phyloP scores from a whole-genome alignment of 92 coral and sea anemone genomes.

The Zoanthus sansibaricus region DNA sequence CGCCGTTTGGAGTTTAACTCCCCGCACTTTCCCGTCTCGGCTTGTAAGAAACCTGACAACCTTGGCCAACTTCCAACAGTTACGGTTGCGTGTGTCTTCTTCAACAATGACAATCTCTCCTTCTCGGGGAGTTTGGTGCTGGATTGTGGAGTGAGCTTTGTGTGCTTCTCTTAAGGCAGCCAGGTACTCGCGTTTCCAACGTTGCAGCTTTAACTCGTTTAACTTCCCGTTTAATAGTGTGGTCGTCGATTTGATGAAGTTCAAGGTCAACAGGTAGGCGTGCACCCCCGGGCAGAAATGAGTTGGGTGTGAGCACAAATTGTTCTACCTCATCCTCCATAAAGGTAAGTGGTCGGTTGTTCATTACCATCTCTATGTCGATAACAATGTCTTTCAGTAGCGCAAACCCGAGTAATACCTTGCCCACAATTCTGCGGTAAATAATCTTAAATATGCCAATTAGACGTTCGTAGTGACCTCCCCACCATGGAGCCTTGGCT shows the following conservation, averaged over 20 bases:
- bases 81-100: not conserved
- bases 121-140: not conserved
- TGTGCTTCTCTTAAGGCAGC: not conserved
- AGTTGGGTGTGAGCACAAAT: conserved; percentile 1
- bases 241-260: not conserved
- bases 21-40: conserved; percentile 10
- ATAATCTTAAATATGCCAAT: not conserved
- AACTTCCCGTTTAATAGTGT: not conserved
- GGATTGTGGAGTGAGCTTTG: not conserved
- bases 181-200: not conserved
- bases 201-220: not conserved
- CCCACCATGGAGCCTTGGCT: conserved; percentile 29
- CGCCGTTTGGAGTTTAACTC: not conserved
- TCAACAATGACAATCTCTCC: not conserved
- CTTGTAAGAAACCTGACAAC: conserved; percentile 4
- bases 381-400: not conserved
- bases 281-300: conserved; percentile 13
- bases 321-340: not conserved
- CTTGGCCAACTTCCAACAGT: not conserved
- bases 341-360: not conserved
- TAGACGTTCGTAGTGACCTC: conserved; percentile 4
- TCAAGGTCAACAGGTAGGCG: conserved; percentile 4
- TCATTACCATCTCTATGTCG: conserved; percentile 17
- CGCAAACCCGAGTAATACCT: not conserved
- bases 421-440: not conserved